These are phyloP conservation scores for Buceros bicornis DNA, from an alignment of 2,797 vertebrate species.

Conservation along the genomic window DNA sequence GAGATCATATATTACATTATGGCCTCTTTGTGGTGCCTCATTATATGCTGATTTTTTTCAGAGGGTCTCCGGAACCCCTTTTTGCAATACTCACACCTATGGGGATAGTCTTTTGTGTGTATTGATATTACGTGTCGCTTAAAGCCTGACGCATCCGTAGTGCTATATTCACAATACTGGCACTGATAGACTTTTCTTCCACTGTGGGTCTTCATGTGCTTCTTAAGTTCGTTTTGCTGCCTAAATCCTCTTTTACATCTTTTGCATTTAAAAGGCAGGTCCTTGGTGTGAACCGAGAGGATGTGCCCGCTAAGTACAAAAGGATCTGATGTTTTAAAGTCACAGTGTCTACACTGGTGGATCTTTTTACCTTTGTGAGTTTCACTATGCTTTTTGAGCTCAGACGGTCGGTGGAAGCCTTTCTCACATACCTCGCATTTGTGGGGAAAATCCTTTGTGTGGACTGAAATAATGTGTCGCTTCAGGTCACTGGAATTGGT, in stretches of 20 bases:
- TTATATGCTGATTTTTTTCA: conserved; percentile 98
- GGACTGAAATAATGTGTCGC: conserved; percentile 90
- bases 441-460: conserved; percentile 93
- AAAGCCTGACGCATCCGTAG: conserved; percentile 97
- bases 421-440: conserved; percentile 91
- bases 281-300: conserved; percentile 97
- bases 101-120: conserved; percentile 98
- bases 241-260: conserved; percentile 95
- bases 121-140: conserved; percentile 98
- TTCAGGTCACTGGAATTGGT: conserved; percentile 93
- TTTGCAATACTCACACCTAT: conserved; percentile 97
- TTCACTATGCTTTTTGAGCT: conserved; percentile 91
- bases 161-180: conserved; percentile 98
- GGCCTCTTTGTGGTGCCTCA: conserved; percentile 97
- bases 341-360: conserved; percentile 97
- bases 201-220: conserved; percentile 99
- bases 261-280: conserved; percentile 90
- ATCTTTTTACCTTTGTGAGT: conserved; percentile 94
- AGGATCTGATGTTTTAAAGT: conserved; percentile 96
- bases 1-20: conserved; percentile 74
- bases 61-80: conserved; percentile 96
- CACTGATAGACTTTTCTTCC: conserved; percentile 98
- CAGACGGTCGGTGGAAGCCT: conserved; percentile 91
- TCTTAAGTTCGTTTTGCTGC: conserved; percentile 95
- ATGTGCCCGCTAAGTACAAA: conserved; percentile 97